Evolutionary conservation across 2,797 vertebrate species (phyloP), one percentile per base, ranked within the genome.

Genomic region (Hafferia zeledoni): DNA sequence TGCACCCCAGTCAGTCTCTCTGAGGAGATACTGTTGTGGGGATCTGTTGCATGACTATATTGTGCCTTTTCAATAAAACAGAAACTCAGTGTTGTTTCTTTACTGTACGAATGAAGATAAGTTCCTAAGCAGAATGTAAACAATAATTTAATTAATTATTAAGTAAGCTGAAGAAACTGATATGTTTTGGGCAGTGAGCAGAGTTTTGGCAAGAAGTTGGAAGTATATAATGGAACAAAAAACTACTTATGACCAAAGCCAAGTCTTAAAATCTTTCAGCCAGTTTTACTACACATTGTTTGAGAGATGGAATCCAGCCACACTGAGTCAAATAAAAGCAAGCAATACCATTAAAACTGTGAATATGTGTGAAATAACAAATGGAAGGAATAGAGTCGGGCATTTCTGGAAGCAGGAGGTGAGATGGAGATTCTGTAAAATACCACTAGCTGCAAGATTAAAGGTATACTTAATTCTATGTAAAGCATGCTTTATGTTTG

Each of bases 61-160:
- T 79, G 27, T 50, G 6, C 53, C 9, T 68, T 53, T 72, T 56
- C 57, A 87, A 30, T 89, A 65, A 28, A 65, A 15, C 47, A 18
- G 33, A 87, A 94, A 94, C 9, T 9, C 57, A 17, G 4, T 52
- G 43, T 39, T 41, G 27, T 63, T 90, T 57, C 50, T 70, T 94
- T 78, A 44, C 46, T 83, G 69, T 82, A 69, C 46, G 93, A 89
- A 77, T 0, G 18, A 76, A 92, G 89, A 86, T 89, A 92, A 92
- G 72, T 93, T 95, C 87, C 72, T 94, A 83, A 93, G 72, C 91
- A 52, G 82, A 92, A 92, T 87, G 67, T 68, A 96, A 91, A 94
- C 60, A 87, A 75, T 92, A 96, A 87, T 91, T 89, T 92, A 95
- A 92, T 90, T 89, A 90, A 93, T 97, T 94, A 86, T 84, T 96